phyloP scores from a whole-genome alignment of 2,797 vertebrate genomes.

The Premnoplex brunnescens region DNA sequence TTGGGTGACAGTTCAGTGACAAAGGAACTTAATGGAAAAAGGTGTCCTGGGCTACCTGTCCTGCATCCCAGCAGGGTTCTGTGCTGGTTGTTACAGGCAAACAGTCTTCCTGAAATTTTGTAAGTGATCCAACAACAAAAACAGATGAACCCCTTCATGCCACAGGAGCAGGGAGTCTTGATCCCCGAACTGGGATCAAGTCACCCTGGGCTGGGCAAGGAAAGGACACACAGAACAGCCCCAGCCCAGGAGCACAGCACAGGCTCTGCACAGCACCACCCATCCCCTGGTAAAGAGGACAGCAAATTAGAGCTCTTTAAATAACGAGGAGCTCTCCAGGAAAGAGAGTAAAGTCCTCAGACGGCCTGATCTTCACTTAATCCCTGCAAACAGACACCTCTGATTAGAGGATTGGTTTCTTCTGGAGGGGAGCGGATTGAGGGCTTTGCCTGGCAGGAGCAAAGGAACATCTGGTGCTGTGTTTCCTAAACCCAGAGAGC shows the following conservation, averaged over 20 bases:
- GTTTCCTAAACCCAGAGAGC: neutral
- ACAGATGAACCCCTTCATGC: neutral
- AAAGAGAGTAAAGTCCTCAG: constrained; percentile 34
- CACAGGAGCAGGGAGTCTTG: fast-evolving
- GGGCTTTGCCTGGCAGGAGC: neutral
- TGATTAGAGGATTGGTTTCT: constrained; percentile 35
- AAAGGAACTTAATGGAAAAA: neutral
- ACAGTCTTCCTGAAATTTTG: neutral
- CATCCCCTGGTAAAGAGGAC: neutral
- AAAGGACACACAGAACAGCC: neutral
- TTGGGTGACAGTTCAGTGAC: neutral
- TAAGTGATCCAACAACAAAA: neutral
- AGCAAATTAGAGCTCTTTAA: constrained; percentile 29
- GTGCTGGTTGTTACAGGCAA: neutral
- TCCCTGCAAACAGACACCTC: constrained; percentile 55
- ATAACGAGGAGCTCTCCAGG: neutral
- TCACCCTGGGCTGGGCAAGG: neutral
- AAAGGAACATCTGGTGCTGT: neutral
- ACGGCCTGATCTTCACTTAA: neutral
- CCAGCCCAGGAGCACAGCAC: neutral
- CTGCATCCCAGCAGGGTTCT: neutral
- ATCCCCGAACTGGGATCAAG: neutral
- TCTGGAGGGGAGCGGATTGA: neutral
- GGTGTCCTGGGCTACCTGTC: neutral
- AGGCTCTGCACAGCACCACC: neutral